phyloP scores from a whole-genome alignment of 2,113 vertebrate species.

The Solenodon paradoxus region DNA sequence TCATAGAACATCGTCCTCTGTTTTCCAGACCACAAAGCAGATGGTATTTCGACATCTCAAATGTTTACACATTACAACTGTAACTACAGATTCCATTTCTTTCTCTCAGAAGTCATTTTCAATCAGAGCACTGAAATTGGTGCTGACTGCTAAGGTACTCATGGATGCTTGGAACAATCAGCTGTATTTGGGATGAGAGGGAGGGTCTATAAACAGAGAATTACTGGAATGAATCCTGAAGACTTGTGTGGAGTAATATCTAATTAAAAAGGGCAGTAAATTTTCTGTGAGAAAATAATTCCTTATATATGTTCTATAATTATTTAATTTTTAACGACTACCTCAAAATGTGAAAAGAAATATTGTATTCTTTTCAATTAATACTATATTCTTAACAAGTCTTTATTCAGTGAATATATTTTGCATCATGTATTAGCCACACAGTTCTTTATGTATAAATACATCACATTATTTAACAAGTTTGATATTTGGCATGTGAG shows the following conservation, averaged over 20 bases:
- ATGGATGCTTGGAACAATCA: background rate
- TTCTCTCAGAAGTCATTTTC: background rate
- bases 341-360: background rate
- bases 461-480: background rate
- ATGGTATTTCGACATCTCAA: background rate
- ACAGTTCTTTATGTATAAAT: background rate
- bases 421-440: background rate
- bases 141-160: background rate
- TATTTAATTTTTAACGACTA: background rate
- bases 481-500: background rate
- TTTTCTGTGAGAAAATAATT: background rate
- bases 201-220: background rate
- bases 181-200: background rate
- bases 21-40: background rate
- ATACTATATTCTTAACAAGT: background rate
- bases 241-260: background rate
- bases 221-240: background rate
- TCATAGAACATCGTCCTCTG: background rate
- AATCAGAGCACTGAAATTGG: background rate
- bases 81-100: background rate
- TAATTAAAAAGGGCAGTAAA: background rate
- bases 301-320: background rate
- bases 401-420: background rate
- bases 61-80: background rate
- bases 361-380: background rate